Base-by-base conservation (phyloP, 2,797 vertebrate genomes). In the Hydrocynus forskahlii region DNA sequence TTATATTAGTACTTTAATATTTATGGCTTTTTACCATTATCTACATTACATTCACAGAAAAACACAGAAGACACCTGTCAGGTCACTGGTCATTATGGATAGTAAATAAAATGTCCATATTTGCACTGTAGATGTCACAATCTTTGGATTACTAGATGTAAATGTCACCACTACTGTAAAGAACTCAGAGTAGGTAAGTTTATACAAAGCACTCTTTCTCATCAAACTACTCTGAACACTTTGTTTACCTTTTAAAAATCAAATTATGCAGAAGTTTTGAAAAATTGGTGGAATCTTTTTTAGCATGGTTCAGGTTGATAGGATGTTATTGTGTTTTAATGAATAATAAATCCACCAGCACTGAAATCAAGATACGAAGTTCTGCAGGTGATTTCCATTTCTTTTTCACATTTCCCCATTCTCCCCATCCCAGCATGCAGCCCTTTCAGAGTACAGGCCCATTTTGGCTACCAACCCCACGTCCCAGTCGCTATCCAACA, bases 361-460 rank as follows among this genome's bases (percentile, higher is more conserved):
- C 8, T 59, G 21, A 76, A 8, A 4, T 60, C 1, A 5, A 7
- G 29, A 54, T 55, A n/a, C 3, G 5, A 55, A 6, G 60, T 14
- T 75, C 8, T 68, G 23, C 55, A 25, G 19, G 63, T n/a, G 48
- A 17, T 69, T n/a, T 29, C 76, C 6, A 9, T 38, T 76, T 60
- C 19, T 66, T 70, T 29, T 76, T n/a, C 9, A 1, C 25, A 29
- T 57, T 45, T 76, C 68, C n/a, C 29, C 13, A 50, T 69, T 35
- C 14, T 59, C 16, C 55, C 1, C 40, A 17, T 76, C 77, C 17
- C 91, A 99, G 97, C 97, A 95, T 0, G 92, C 93, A 0, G 96
- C 97, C 0, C 95, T 99, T 59, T 97, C 96, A 0, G 98, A 99
- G 89, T 99, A 99, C 80, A 95, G 97, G 4, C 97, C 98, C 83